Evolutionary conservation across 2,888 invertebrate species (phyloP).

Genomic region (Ramazzottius varieornatus): DNA sequence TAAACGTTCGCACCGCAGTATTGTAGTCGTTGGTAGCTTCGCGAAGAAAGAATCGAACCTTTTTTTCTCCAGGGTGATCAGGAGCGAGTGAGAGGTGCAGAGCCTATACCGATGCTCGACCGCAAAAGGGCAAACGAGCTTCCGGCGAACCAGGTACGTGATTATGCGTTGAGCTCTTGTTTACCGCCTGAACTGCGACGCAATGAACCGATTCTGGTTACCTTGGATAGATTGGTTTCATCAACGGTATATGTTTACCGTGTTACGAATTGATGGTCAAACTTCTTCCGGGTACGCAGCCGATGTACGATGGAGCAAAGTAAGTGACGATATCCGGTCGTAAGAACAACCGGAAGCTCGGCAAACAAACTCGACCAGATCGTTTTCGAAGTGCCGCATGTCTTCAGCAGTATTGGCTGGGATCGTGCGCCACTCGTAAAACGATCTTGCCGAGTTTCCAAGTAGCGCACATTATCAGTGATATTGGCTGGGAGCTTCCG

Average conservation of each 20-base stretch:
- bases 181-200: background rate
- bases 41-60: no score
- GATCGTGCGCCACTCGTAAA: no score
- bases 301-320: slow-evolving; percentile 38
- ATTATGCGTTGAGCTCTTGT: background rate
- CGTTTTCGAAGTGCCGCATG: no score
- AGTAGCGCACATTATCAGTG: no score
- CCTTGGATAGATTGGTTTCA: slow-evolving; percentile 53
- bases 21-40: no score
- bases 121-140: slow-evolving; percentile 42
- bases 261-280: slow-evolving; percentile 42
- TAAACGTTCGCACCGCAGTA: no score
- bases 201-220: no score
- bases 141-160: slow-evolving; percentile 39
- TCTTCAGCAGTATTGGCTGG: no score
- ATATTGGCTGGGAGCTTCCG: no score
- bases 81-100: slow-evolving; percentile 37
- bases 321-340: slow-evolving; percentile 12
- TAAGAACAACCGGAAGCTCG: no score
- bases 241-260: slow-evolving; percentile 50
- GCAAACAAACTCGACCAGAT: no score
- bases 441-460: no score
- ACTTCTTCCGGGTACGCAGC: slow-evolving; percentile 41
- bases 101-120: slow-evolving; percentile 56
- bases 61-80: slow-evolving; percentile 38